These are phyloP conservation scores for Drosophila ambigua DNA, from an alignment of 1,140 invertebrate species.

Conservation along the genomic window DNA sequence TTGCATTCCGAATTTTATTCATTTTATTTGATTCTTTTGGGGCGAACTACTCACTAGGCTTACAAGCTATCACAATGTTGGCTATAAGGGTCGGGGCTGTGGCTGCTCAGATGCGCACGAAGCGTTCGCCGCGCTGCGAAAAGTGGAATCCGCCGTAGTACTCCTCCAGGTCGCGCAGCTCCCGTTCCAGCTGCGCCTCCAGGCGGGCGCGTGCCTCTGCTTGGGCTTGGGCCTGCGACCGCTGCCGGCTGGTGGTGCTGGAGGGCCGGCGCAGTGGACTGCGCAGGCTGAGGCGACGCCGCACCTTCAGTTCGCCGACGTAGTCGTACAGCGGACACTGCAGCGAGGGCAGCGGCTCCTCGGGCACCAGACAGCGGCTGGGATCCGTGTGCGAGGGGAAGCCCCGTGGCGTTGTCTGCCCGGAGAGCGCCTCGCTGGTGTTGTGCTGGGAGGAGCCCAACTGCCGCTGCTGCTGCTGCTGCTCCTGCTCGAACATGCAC, in stretches of 20 bases:
- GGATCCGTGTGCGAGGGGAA: slow-evolving; percentile 71
- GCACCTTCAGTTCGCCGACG: slow-evolving; percentile 28
- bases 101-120: slow-evolving; percentile 40
- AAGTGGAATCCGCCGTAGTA: slow-evolving; percentile 73
- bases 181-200: slow-evolving; percentile 58
- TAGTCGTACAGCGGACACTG: slow-evolving; percentile 48
- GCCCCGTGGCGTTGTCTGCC: slow-evolving; percentile 62
- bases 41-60: slow-evolving; percentile 8
- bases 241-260: slow-evolving; percentile 35
- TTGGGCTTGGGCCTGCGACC: slow-evolving; percentile 30
- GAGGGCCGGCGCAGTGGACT: slow-evolving; percentile 32
- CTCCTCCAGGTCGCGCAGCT: slow-evolving; percentile 64
- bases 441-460: slow-evolving; percentile 26
- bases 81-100: not conserved
- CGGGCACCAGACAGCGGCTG: slow-evolving; percentile 28
- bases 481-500: slow-evolving; percentile 62
- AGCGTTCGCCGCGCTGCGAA: slow-evolving; percentile 52
- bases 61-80: slow-evolving; percentile 61
- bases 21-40: too few relatives aligned
- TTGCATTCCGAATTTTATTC: slow-evolving; percentile 49
- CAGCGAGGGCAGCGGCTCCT: not conserved
- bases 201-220: slow-evolving; percentile 37
- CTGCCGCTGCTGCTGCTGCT: slow-evolving; percentile 13
- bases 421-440: slow-evolving; percentile 58
- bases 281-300: slow-evolving; percentile 55